phyloP scores from a whole-genome alignment of 92 coral and sea anemone genomes.

The Zoanthus sansibaricus region DNA sequence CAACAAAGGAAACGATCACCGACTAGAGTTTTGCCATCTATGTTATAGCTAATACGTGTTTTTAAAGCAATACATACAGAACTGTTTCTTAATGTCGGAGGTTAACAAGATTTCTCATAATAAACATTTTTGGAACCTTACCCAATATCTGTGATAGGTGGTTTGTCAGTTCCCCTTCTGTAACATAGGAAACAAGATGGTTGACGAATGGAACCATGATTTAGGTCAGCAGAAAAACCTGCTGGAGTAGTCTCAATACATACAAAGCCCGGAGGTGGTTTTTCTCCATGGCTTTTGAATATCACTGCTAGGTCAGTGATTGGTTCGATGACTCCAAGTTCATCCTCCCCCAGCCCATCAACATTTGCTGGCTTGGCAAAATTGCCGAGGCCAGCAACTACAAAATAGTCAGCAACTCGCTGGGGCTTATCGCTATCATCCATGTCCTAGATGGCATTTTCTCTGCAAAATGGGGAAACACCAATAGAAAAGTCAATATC shows the following conservation, averaged over 20 bases:
- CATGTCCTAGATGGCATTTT: slow-evolving; percentile 71
- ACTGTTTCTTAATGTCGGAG: neutral
- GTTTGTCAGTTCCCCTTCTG: slow-evolving; percentile 92
- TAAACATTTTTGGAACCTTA: slow-evolving; percentile 30
- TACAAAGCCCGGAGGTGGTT: slow-evolving; percentile 78
- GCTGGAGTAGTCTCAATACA: slow-evolving; percentile 93
- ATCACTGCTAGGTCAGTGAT: slow-evolving; percentile 98
- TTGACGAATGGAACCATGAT: slow-evolving; percentile 94
- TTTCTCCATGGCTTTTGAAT: slow-evolving; percentile 92
- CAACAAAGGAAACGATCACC: no score
- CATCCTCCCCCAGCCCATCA: slow-evolving; percentile 74
- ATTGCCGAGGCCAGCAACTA: slow-evolving; percentile 94
- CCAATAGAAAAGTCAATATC: no score
- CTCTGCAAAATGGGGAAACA: neutral
- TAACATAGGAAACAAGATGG: slow-evolving; percentile 91
- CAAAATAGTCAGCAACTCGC: slow-evolving; percentile 99
- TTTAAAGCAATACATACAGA: no score
- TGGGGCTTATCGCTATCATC: slow-evolving; percentile 93
- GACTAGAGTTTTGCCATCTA: no score
- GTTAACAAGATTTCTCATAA: neutral
- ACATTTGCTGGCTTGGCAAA: slow-evolving; percentile 69
- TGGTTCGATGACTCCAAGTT: slow-evolving; percentile 77
- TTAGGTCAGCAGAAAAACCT: slow-evolving; percentile 91
- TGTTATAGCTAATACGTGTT: no score
- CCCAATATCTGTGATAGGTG: slow-evolving; percentile 98